Evolutionary conservation across 2,888 invertebrate species (phyloP).

Genomic region (Platycnemis pennipes): DNA sequence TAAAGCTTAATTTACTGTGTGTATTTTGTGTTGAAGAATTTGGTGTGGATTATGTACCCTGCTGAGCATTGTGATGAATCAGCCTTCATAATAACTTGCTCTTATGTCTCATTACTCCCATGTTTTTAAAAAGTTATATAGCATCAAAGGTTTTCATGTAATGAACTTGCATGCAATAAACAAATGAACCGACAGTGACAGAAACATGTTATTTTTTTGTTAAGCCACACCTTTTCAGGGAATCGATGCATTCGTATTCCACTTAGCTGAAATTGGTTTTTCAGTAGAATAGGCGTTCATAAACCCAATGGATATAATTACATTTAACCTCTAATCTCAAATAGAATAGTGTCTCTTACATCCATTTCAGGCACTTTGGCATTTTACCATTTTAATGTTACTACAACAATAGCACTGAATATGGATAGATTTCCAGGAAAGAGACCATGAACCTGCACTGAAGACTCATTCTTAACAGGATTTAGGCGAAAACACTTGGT

Average conservation of each 20-base stretch:
- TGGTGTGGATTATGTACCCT: slow-evolving; percentile 65
- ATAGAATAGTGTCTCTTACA: too few species aligned
- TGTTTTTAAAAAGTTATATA: slow-evolving; percentile 67
- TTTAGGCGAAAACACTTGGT: too few species aligned
- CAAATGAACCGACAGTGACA: slow-evolving; percentile 41
- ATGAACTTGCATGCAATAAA: slow-evolving; percentile 64
- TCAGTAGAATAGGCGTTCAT: too few species aligned
- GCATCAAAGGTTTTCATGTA: slow-evolving; percentile 66
- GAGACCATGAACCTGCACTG: too few species aligned
- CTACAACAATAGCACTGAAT: too few species aligned
- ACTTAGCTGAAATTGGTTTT: too few species aligned
- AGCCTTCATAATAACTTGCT: slow-evolving; percentile 65
- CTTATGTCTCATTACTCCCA: slow-evolving; percentile 65
- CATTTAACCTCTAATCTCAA: too few species aligned
- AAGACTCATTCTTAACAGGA: too few species aligned
- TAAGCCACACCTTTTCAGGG: not conserved
- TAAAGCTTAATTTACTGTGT: slow-evolving; percentile 60
- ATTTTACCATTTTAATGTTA: too few species aligned
- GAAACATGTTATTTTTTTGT: not conserved
- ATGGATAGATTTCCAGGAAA: too few species aligned
- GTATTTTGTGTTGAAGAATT: slow-evolving; percentile 45
- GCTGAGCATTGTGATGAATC: slow-evolving; percentile 62
- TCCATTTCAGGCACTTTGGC: too few species aligned
- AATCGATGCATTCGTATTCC: not conserved
- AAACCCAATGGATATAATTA: too few species aligned